Conservation (phyloP, 35 echinoderm and acorn worm genomes). For the Ophioderma brevispina region DNA sequence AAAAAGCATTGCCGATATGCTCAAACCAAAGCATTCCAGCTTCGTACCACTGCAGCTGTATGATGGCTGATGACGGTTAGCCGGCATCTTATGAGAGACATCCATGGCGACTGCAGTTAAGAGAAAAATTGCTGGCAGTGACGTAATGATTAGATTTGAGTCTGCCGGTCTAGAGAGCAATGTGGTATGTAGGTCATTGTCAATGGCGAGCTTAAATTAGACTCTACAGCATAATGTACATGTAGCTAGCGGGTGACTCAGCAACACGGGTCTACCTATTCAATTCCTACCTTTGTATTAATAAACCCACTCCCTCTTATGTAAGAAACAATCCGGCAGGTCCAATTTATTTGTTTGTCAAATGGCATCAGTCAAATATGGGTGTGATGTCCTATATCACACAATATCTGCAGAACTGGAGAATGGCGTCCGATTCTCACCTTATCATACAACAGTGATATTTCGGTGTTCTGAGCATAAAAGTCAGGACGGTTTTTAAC, state of each 20-base stretch:
- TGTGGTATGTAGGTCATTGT: not conserved
- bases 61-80: not conserved
- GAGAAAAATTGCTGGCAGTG: not conserved
- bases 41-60: too few species aligned
- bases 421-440: too few species aligned
- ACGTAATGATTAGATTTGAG: not conserved
- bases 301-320: not conserved
- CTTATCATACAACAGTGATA: too few species aligned
- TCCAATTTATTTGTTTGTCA: too few species aligned
- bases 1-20: too few species aligned
- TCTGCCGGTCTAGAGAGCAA: not conserved
- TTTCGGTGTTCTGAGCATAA: too few species aligned
- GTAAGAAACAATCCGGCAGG: too few species aligned
- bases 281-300: not conserved
- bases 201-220: not conserved
- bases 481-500: too few species aligned
- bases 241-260: slow-evolving; percentile 9
- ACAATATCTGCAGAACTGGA: too few species aligned
- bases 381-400: too few species aligned
- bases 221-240: not conserved
- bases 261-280: not conserved
- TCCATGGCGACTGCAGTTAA: not conserved
- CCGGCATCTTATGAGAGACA: not conserved
- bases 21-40: too few species aligned
- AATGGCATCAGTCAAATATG: too few species aligned